A percentile compares a stretch with the other conserved stretches of the same genome.
These are phyloP conservation scores for Oceanites oceanicus DNA, from an alignment of 2,113 vertebrate genomes.

Conservation along the genomic window DNA sequence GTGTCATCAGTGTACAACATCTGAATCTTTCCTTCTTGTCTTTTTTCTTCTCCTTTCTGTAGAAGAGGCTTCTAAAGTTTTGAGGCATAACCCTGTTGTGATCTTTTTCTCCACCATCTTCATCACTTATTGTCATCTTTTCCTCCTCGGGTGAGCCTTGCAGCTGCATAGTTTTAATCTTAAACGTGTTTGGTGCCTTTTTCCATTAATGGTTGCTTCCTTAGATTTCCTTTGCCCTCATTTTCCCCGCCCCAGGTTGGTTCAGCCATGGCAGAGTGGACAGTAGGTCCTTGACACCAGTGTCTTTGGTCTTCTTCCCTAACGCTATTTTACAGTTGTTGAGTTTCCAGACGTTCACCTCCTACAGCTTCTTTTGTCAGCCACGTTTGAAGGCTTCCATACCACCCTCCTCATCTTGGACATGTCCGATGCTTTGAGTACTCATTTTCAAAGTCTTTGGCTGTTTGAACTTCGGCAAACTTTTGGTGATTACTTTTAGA, in stretches of 20 bases:
- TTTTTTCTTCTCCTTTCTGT: background rate
- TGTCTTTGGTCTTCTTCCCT: background rate
- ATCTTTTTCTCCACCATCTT: background rate
- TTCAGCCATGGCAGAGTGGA: background rate
- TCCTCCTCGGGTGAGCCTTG: background rate
- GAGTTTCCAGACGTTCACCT: background rate
- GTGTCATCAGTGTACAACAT: background rate
- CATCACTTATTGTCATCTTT: background rate
- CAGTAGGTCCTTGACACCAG: background rate
- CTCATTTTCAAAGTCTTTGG: background rate
- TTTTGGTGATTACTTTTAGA: background rate
- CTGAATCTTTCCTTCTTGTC: background rate
- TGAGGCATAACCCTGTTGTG: background rate
- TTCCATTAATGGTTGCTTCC: background rate
- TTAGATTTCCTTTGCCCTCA: background rate
- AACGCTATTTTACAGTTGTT: background rate
- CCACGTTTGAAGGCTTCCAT: fast-evolving
- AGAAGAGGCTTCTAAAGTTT: background rate
- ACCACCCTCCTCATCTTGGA: background rate
- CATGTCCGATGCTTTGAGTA: background rate
- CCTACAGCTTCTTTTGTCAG: background rate
- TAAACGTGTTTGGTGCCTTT: background rate
- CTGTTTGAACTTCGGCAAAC: background rate
- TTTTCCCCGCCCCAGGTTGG: background rate
- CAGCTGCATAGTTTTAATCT: background rate